Conservation (phyloP, 2,113 vertebrate species). For the Scortum barcoo region DNA sequence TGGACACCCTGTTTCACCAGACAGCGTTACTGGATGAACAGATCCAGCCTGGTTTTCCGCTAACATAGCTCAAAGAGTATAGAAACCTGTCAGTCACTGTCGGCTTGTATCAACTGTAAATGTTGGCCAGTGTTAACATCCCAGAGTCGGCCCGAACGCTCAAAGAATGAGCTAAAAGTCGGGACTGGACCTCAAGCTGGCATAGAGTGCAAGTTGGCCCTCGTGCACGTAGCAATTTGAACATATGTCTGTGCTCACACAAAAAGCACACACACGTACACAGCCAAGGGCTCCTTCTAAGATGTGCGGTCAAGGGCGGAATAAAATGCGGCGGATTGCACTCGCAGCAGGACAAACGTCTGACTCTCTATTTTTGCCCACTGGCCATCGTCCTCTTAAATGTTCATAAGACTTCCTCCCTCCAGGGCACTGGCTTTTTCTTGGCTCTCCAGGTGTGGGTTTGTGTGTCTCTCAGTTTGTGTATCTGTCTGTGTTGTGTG, state of each 20-base stretch:
- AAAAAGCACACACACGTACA: slow-evolving; percentile 14
- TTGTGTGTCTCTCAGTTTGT: slow-evolving; percentile 35
- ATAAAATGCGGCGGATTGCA: slow-evolving; percentile 39
- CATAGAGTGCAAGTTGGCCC: slow-evolving; percentile 26
- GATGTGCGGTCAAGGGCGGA: slow-evolving; percentile 19
- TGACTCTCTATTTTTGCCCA: slow-evolving; percentile 50
- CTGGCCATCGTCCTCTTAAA: slow-evolving; percentile 52
- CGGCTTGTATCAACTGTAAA: slow-evolving; percentile 4
- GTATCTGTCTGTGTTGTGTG: slow-evolving; percentile 33
- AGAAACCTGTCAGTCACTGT: slow-evolving; percentile 26
- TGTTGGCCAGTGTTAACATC: not conserved
- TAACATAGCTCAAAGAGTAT: slow-evolving; percentile 13
- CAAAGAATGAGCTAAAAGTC: slow-evolving; percentile 18
- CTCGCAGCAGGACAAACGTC: slow-evolving; percentile 49
- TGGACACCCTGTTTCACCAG: slow-evolving; percentile 56
- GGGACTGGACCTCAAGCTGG: slow-evolving; percentile 5
- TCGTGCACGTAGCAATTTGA: slow-evolving; percentile 13
- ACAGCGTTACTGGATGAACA: slow-evolving; percentile 26
- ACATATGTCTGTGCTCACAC: slow-evolving; percentile 28
- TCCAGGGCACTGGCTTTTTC: slow-evolving; percentile 31
- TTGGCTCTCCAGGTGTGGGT: slow-evolving; percentile 55
- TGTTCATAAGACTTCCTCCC: slow-evolving; percentile 51
- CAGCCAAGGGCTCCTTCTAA: slow-evolving; percentile 23
- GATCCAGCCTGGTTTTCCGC: slow-evolving; percentile 19
- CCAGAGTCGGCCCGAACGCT: slow-evolving; percentile 8